A percentile compares a stretch with the other conserved stretches of the same genome.
Evolutionary conservation across 2,113 vertebrate species (phyloP).

Genomic region (Aegypius monachus): DNA sequence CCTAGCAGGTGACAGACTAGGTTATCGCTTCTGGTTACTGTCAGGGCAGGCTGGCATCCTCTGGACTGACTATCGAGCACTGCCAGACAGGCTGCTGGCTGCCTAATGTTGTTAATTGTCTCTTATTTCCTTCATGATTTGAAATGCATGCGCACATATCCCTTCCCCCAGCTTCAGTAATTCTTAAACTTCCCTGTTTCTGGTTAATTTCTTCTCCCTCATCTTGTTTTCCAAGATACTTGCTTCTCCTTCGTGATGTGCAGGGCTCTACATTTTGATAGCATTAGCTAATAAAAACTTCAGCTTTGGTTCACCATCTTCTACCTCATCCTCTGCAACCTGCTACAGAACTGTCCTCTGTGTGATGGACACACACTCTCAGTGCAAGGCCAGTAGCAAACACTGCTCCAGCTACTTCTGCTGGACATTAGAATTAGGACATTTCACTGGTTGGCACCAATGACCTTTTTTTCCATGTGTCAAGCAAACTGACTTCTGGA

Average conservation of each 20-base stretch:
- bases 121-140: background rate
- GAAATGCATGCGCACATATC: background rate
- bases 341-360: background rate
- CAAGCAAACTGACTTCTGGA: background rate
- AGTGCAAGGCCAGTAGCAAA: background rate
- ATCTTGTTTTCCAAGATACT: background rate
- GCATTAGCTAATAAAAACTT: background rate
- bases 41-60: background rate
- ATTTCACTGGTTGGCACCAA: background rate
- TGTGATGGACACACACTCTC: fast-evolving
- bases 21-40: background rate
- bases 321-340: background rate
- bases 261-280: background rate
- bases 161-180: background rate
- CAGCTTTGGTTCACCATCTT: background rate
- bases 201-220: background rate
- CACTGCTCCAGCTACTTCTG: background rate
- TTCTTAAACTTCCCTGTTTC: background rate
- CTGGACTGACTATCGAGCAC: background rate
- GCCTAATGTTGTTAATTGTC: background rate
- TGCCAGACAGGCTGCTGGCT: background rate
- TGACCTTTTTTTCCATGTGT: background rate
- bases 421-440: background rate
- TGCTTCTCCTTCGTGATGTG: background rate
- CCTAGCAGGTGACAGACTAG: background rate